Evolutionary conservation across 1,140 invertebrate genomes (phyloP).

Genomic region (Campoletis sonorensis): DNA sequence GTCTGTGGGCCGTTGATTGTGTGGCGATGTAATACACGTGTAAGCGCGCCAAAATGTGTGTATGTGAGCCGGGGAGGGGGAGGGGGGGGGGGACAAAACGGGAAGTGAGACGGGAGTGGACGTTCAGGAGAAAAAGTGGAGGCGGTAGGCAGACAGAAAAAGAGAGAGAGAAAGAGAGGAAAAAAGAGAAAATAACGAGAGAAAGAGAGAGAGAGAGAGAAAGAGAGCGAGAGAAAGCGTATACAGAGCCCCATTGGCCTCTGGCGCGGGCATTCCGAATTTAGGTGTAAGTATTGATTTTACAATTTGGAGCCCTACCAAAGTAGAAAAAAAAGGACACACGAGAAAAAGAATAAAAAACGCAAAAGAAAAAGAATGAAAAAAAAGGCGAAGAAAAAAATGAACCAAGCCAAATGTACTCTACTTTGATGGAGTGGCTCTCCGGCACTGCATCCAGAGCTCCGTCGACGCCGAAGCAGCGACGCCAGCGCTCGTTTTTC

Average conservation of each 20-base stretch:
- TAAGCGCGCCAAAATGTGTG: not conserved
- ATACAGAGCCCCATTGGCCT: not conserved
- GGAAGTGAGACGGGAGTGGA: conserved; percentile 21
- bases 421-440: conserved; percentile 75
- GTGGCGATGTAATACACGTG: not conserved
- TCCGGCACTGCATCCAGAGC: conserved; percentile 34
- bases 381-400: conserved; percentile 62
- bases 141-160: conserved; percentile 43
- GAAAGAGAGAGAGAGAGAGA: conserved; percentile 41
- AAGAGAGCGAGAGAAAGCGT: conserved; percentile 53
- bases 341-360: not conserved
- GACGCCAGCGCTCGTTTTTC: conserved; percentile 41
- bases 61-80: not conserved
- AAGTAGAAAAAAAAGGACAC: conserved; percentile 76
- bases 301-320: conserved; percentile 76
- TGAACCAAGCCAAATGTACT: conserved; percentile 75
- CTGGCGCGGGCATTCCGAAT: conserved; percentile 65
- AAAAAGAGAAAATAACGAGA: too few species aligned
- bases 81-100: not conserved
- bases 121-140: not conserved
- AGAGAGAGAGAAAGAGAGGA: conserved; percentile 37
- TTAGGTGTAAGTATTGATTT: conserved; percentile 77
- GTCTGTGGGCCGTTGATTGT: not conserved
- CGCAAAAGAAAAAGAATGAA: conserved; percentile 55
- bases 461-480: conserved; percentile 24